Evolutionary conservation across 2,113 vertebrate species (phyloP).

Genomic region (Steatornis caripensis): DNA sequence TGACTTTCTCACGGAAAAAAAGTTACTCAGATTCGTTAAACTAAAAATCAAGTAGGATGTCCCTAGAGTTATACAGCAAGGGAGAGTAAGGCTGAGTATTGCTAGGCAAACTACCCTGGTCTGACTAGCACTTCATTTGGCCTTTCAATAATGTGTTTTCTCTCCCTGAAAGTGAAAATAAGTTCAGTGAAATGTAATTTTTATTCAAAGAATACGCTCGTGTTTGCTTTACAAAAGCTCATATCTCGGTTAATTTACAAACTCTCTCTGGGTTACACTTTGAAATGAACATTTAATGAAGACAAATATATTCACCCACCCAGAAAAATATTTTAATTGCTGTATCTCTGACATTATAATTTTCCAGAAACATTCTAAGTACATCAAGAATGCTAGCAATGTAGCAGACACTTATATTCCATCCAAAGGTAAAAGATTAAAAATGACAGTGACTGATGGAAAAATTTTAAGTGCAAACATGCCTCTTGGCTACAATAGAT

Average conservation of each 20-base stretch:
- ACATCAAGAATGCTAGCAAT: background rate
- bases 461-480: background rate
- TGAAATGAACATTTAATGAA: conserved; percentile 48
- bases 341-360: background rate
- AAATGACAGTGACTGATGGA: background rate
- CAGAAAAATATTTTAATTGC: conserved; percentile 25
- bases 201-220: background rate
- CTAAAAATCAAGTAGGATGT: background rate
- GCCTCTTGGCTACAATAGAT: background rate
- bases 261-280: background rate
- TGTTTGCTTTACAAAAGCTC: background rate
- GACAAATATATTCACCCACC: conserved; percentile 17
- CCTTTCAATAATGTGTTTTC: background rate
- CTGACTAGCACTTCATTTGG: background rate
- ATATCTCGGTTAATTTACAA: conserved; percentile 36
- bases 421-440: background rate
- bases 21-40: background rate
- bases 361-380: background rate
- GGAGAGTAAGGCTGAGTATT: background rate
- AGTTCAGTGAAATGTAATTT: background rate
- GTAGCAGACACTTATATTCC: background rate
- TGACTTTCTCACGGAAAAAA: background rate
- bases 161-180: background rate
- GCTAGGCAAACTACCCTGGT: background rate
- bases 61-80: background rate